Evolutionary conservation across 2,888 invertebrate species (phyloP), one percentile per base, ranked within the genome.

Genomic region (Exephanes ischioxanthus): DNA sequence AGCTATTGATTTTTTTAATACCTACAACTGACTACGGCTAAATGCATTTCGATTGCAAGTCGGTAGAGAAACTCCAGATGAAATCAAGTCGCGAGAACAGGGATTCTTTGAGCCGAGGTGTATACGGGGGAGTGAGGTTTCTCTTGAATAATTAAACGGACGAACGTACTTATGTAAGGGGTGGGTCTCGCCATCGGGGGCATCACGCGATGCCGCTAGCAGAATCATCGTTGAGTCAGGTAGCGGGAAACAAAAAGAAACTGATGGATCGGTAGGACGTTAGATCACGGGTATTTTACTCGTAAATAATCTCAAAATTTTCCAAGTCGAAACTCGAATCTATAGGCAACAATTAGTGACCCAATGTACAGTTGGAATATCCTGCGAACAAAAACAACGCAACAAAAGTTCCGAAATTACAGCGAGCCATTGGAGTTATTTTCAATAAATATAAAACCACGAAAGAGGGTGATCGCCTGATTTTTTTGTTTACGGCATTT

Each of bases 141-240:
- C n/a, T 33, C 58, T 48, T 76, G 81, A 81, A 81, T 81, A 81
- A 81, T 81, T 66, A 22, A 83, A 63, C 48, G 48, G 14, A 19
- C 30, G 55, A 48, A 55, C 66, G 63, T 53, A 22, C n/a, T 33
- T 19, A 16, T 3, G 45, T 48, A 4, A 16, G 45, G 45, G 45
- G 45, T 16, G 45, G 16, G 16, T 16, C 45, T 48, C 45, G 4
- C 16, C 16, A 48, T 48, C 45, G 73, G 48, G 67, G 75, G 37
- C 63, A 73, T 80, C 80, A 75, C 73, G 83, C 77, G 68, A 72
- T 14, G 78, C 51, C 14, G 33, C 45, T 30, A 61, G 66, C 67
- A 67, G 55, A 83, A 66, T 79, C 71, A 83, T 83, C 73, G 67
- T 80, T 70, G 80, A 73, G 68, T 84, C 58, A 80, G 84, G 80